These are phyloP conservation scores for Leptinotarsa haldemani DNA, from an alignment of 2,888 invertebrate genomes.

Conservation along the genomic window DNA sequence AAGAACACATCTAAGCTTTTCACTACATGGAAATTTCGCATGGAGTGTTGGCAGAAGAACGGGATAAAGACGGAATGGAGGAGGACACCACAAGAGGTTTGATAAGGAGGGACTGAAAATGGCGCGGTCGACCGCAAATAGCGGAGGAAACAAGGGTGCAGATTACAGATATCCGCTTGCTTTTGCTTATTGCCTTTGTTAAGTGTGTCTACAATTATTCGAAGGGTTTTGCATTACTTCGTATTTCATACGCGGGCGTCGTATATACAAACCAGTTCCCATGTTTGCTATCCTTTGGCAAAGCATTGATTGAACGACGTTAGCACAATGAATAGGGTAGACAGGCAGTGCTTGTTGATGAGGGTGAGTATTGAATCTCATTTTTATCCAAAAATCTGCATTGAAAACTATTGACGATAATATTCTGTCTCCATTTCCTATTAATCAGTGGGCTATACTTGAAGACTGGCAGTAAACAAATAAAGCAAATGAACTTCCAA, in stretches of 20 bases:
- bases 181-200: constrained; percentile 60
- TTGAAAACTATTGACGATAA: too few relatives aligned
- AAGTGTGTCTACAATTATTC: constrained; percentile 64
- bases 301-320: too few relatives aligned
- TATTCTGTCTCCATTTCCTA: too few relatives aligned
- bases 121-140: constrained; percentile 64
- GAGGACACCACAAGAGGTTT: constrained; percentile 50
- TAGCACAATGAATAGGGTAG: too few relatives aligned
- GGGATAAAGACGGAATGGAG: constrained; percentile 56
- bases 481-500: too few relatives aligned
- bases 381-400: too few relatives aligned
- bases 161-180: constrained; percentile 63
- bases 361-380: too few relatives aligned
- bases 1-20: constrained; percentile 52
- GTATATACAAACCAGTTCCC: not conserved
- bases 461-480: too few relatives aligned
- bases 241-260: constrained; percentile 2
- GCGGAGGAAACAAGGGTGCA: constrained; percentile 64
- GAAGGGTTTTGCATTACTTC: constrained; percentile 28
- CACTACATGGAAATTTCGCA: constrained; percentile 59
- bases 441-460: too few relatives aligned
- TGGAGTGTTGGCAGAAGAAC: constrained; percentile 58
- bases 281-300: too few relatives aligned
- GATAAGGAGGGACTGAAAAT: constrained; percentile 60
- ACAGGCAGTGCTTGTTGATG: too few relatives aligned